These are phyloP conservation scores for Antitype chi DNA, from an alignment of 2,888 invertebrate species.

Conservation along the genomic window DNA sequence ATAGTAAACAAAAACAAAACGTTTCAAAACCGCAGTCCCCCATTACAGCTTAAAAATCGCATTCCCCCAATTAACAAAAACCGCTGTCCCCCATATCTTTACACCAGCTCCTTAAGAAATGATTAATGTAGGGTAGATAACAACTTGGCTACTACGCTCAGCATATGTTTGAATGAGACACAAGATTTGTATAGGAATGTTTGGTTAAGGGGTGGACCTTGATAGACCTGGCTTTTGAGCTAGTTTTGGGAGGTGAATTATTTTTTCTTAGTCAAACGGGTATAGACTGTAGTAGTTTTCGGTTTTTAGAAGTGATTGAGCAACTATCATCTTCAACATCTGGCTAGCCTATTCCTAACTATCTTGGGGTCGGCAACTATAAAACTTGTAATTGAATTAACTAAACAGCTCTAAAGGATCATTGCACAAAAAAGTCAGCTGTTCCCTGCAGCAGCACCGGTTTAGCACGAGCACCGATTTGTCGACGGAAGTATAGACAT, in stretches of 20 bases:
- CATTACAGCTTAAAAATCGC: neutral
- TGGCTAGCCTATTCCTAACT: no score
- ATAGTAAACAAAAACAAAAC: no score
- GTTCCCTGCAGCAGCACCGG: no score
- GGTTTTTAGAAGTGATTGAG: neutral
- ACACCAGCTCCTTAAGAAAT: constrained; percentile 72
- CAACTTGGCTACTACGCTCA: constrained; percentile 69
- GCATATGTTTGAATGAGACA: constrained; percentile 66
- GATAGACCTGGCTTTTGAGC: constrained; percentile 28
- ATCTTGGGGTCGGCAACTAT: no score
- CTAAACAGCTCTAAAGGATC: no score
- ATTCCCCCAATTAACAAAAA: neutral
- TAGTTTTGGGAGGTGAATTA: constrained; percentile 36
- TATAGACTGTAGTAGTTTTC: neutral
- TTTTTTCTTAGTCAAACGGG: constrained; percentile 15
- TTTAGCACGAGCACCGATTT: no score
- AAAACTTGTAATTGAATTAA: no score
- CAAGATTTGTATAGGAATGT: constrained; percentile 49
- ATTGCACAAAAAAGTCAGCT: no score
- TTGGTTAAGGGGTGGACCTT: constrained; percentile 34
- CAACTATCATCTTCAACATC: no score
- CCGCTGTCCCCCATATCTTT: constrained; percentile 54
- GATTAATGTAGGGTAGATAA: constrained; percentile 84
- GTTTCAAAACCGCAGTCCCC: neutral
- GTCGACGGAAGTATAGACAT: no score